Base-by-base conservation (phyloP, 2,113 vertebrate species). In the Trichechus manatus region DNA sequence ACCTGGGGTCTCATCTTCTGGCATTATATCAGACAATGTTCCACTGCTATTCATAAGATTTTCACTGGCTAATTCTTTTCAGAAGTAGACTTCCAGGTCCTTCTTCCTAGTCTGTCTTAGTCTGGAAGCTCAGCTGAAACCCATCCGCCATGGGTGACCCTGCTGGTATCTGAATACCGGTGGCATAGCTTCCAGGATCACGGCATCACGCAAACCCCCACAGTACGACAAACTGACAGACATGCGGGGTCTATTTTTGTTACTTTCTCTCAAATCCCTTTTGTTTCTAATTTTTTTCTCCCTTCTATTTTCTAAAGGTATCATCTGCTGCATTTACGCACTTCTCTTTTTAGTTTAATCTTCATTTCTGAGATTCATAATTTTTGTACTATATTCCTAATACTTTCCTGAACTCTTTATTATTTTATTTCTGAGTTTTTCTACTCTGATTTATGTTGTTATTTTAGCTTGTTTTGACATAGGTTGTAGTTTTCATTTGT, bases 391-490 rank as follows among this genome's bases (percentile, higher is more conserved):
- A 78, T 70, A 36, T 86, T 91, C 4, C 31, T 81, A 90, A 50
- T n/a, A 59, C 11, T 63, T 87, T 70, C 53, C n/a, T 82, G 50
- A 75, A 77, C 87, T 36, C 53, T 39, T 39, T 82, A 4, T 83
- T 13, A 68, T 63, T 91, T 79, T 59, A 7, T 4, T 96, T 83
- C 22, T 83, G 75, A 97, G 31, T 75, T 87, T 72, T 91, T 85
- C 17, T 78, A 53, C 44, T 83, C 20, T 89, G 39, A 53, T 79
- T 82, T 89, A 44, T 53, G 66, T 64, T 53, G 1, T 20, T 74
- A 31, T 87, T 87, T 87, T 75, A 59, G 33, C 15, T 87, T 44
- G 33, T 42, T 77, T 47, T 53, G 47, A 94, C 77, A 74, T 61
- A 68, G 7, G 11, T 50, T 91, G 29, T 66, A 85, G n/a, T 47